Conservation (phyloP, 92 coral and sea anemone genomes). For the Blastomussa wellsi region DNA sequence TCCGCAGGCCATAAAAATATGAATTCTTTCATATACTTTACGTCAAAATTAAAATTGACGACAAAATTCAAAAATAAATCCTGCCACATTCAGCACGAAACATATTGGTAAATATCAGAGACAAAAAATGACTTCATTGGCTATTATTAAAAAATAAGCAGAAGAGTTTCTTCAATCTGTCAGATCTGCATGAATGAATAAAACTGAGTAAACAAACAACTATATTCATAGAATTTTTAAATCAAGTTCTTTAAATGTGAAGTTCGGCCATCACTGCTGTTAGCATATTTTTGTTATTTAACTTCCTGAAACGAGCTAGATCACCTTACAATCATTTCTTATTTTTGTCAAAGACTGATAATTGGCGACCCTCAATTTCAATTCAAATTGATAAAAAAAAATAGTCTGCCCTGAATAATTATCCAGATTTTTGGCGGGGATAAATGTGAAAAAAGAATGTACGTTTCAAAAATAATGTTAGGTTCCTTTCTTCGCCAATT, state of each 20-base stretch:
- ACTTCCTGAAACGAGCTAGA: background rate
- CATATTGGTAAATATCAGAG: background rate
- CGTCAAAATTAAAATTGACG: background rate
- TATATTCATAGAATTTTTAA: background rate
- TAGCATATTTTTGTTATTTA: background rate
- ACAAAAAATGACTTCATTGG: background rate
- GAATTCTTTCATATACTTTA: background rate
- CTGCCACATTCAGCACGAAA: background rate
- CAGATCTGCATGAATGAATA: background rate
- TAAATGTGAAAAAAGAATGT: background rate
- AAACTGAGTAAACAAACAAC: background rate
- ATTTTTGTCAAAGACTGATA: background rate
- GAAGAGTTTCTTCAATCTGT: background rate
- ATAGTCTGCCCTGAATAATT: background rate
- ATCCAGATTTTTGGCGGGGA: background rate
- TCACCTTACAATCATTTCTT: background rate
- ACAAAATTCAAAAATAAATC: background rate
- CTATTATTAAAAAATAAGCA: background rate
- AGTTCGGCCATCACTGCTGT: background rate
- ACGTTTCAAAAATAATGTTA: background rate
- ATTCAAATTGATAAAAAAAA: background rate
- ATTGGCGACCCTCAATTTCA: background rate
- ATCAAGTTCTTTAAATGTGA: background rate
- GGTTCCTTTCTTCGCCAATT: background rate
- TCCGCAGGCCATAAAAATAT: no score